Evolutionary conservation across 2,888 invertebrate species (phyloP).

Genomic region (Ischnus inquisitorius): DNA sequence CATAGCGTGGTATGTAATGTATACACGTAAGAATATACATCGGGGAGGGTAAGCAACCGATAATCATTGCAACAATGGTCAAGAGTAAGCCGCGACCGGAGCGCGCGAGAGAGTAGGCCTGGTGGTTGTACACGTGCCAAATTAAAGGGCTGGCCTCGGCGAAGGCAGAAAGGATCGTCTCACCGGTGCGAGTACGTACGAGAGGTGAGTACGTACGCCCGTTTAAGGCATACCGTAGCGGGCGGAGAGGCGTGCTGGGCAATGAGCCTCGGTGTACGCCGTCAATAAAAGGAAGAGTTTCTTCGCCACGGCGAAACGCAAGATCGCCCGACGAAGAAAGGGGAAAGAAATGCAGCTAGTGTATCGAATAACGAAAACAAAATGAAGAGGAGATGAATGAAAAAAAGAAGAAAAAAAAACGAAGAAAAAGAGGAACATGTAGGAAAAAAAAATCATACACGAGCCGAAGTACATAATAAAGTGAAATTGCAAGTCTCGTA

Average conservation of each 20-base stretch:
- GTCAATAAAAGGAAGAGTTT: conserved; percentile 62
- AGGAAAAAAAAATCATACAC: conserved; percentile 52
- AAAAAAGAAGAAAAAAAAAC: conserved; percentile 11
- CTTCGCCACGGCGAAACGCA: neutral
- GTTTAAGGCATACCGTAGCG: conserved; percentile 72
- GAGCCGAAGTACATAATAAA: conserved; percentile 71
- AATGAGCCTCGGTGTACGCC: conserved; percentile 67
- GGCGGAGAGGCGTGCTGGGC: conserved; percentile 70
- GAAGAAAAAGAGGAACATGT: no score
- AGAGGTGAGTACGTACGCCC: conserved; percentile 71
- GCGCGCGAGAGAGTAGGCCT: conserved; percentile 19
- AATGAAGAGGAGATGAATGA: conserved; percentile 15
- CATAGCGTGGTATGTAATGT: conserved; percentile 15
- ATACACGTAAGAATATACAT: conserved; percentile 15
- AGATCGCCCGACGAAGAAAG: conserved; percentile 15
- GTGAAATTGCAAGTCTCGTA: conserved; percentile 74
- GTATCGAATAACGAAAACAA: conserved; percentile 27
- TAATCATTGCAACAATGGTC: conserved; percentile 82
- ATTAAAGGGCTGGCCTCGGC: conserved; percentile 80
- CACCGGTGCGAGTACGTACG: conserved; percentile 50
- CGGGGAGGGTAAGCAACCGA: conserved; percentile 75
- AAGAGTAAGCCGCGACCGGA: conserved; percentile 44
- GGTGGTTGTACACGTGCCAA: conserved; percentile 81
- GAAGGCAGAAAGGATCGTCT: conserved; percentile 52
- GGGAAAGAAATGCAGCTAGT: neutral